Conservation (phyloP, 2,888 invertebrate species). For the Eremobia ochroleuca region DNA sequence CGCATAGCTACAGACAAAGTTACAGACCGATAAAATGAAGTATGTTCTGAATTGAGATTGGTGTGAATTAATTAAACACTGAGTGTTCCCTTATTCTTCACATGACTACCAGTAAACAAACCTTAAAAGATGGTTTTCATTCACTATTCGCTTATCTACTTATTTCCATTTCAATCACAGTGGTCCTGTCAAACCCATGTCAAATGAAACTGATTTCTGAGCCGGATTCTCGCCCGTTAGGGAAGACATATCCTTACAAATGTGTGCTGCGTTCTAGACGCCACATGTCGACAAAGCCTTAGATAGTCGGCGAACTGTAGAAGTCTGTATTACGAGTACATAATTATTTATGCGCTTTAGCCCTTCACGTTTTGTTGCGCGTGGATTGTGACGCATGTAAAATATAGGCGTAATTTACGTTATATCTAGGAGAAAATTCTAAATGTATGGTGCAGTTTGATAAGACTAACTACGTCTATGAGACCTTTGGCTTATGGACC, state of each 20-base stretch:
- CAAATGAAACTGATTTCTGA: constrained; percentile 29
- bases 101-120: not conserved
- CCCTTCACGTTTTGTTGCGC: constrained; percentile 18
- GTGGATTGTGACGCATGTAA: constrained; percentile 29
- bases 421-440: not conserved
- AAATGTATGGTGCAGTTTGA: not conserved
- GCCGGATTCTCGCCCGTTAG: not conserved
- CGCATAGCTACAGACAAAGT: too few species aligned
- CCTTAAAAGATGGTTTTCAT: not conserved
- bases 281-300: not conserved
- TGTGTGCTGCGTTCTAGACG: not conserved
- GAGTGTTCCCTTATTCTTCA: not conserved
- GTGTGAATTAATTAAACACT: too few species aligned
- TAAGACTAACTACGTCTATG: not conserved
- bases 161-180: constrained; percentile 17
- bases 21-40: too few species aligned
- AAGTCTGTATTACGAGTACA: constrained; percentile 17
- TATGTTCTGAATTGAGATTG: too few species aligned
- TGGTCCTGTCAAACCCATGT: constrained; percentile 32
- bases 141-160: not conserved
- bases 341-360: constrained; percentile 33
- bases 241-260: not conserved
- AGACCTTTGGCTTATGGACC: not conserved
- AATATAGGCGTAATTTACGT: not conserved
- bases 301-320: not conserved